Percentiles rank a stretch among this genome's conserved stretches.
phyloP scores from a whole-genome alignment of 2,113 vertebrate species.

The Myiagra hebetior region DNA sequence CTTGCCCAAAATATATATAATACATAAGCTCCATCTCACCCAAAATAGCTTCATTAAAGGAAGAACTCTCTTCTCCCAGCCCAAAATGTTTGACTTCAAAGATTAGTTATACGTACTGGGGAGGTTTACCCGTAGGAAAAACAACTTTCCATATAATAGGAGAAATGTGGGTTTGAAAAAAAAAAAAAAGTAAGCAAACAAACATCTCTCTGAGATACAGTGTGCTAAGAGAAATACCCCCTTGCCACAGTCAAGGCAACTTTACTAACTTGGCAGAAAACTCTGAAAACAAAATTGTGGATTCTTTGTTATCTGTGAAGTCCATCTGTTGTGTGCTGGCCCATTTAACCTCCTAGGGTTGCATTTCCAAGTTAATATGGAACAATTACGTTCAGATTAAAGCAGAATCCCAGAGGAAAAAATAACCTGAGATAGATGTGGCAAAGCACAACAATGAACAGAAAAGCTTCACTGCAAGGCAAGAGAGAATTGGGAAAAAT shows the following conservation, averaged over 20 bases:
- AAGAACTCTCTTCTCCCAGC: not conserved
- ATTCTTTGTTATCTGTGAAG: conserved; percentile 18
- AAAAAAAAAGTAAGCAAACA: conserved; percentile 15
- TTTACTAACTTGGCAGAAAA: conserved; percentile 44
- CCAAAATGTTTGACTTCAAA: conserved; percentile 22
- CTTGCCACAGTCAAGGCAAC: not conserved
- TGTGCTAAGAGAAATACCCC: not conserved
- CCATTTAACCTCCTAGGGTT: conserved; percentile 13
- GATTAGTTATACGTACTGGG: not conserved
- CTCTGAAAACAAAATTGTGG: conserved; percentile 9
- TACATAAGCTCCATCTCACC: not conserved
- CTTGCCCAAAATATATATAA: not conserved
- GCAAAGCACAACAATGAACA: not conserved
- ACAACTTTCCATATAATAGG: not conserved
- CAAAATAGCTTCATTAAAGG: conserved; percentile 9
- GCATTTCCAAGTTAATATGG: conserved; percentile 18
- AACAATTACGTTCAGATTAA: conserved; percentile 44
- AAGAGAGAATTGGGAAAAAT: not conserved
- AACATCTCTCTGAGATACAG: not conserved
- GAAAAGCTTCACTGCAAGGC: not conserved
- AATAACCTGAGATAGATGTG: not conserved
- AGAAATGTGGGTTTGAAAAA: conserved; percentile 8
- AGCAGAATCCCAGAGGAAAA: not conserved
- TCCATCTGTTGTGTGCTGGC: conserved; percentile 27
- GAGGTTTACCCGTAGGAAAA: conserved; percentile 20